phyloP scores from a whole-genome alignment of 2,113 vertebrate genomes.

The Paralichthys olivaceus region DNA sequence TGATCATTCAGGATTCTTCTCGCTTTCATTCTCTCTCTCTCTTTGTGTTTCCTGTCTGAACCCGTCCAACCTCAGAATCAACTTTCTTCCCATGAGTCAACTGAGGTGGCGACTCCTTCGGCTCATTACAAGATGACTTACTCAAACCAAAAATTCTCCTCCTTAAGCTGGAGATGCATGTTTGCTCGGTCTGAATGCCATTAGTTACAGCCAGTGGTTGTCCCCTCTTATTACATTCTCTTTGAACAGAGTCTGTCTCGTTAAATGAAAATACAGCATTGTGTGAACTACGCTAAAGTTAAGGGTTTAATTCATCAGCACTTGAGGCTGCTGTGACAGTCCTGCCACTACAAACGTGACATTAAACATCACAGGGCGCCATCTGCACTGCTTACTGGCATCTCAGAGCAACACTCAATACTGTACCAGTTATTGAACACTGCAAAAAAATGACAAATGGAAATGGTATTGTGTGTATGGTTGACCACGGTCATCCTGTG shows the following conservation, averaged over 20 bases:
- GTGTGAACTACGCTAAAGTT: constrained; percentile 47
- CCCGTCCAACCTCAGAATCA: constrained; percentile 60
- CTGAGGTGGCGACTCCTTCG: constrained; percentile 56
- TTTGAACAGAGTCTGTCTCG: constrained; percentile 61
- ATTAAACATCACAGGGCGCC: constrained; percentile 68
- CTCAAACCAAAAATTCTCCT: constrained; percentile 58
- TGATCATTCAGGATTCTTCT: constrained; percentile 26
- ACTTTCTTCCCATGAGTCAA: constrained; percentile 68
- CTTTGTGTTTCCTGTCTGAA: constrained; percentile 30
- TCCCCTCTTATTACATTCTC: constrained; percentile 57
- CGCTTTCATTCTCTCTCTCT: constrained; percentile 36
- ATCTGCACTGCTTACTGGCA: constrained; percentile 44
- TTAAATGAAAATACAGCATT: constrained; percentile 60
- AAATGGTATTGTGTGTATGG: constrained; percentile 65
- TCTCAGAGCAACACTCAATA: constrained; percentile 31
- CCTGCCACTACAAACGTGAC: constrained; percentile 62
- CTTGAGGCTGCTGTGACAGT: constrained; percentile 41
- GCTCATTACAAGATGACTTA: constrained; percentile 65
- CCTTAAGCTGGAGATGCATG: constrained; percentile 41
- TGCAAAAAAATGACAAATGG: constrained; percentile 63
- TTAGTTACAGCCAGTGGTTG: constrained; percentile 56
- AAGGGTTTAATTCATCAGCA: constrained; percentile 19
- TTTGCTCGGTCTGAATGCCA: constrained; percentile 54
- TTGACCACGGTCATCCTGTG: constrained; percentile 66
- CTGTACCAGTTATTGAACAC: constrained; percentile 35